These are phyloP conservation scores for Episyrphus balteatus DNA, from an alignment of 1,140 invertebrate genomes.

Conservation along the genomic window DNA sequence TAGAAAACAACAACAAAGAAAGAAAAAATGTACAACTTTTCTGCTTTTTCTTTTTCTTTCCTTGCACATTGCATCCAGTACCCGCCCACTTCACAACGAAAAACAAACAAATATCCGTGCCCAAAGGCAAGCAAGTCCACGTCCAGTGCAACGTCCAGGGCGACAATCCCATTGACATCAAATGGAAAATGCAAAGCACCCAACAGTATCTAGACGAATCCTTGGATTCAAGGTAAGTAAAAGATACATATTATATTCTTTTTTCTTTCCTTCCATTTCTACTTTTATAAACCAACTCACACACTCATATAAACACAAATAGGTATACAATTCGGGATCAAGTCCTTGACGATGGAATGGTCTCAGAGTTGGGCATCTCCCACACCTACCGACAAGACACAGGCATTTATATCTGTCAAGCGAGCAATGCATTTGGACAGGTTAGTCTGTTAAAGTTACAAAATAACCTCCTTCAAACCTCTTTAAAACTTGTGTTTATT, in stretches of 20 bases:
- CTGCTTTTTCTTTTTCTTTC: neutral
- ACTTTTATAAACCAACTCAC: neutral
- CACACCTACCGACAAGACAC: constrained; percentile 79
- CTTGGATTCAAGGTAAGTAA: constrained; percentile 47
- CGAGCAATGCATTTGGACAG: constrained; percentile 78
- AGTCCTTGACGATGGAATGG: constrained; percentile 66
- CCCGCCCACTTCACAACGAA: constrained; percentile 75
- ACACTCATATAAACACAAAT: constrained; percentile 11
- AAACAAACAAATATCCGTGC: constrained; percentile 61
- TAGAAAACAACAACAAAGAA: no score
- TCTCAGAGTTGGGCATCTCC: constrained; percentile 71
- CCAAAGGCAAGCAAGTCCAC: constrained; percentile 61
- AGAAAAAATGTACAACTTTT: no score
- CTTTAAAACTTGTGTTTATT: constrained; percentile 19
- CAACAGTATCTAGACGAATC: constrained; percentile 55
- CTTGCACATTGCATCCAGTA: constrained; percentile 46
- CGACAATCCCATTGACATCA: constrained; percentile 77
- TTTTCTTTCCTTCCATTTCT: constrained; percentile 5
- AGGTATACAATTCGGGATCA: constrained; percentile 62
- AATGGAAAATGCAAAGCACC: constrained; percentile 55
- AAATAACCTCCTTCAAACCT: constrained; percentile 2
- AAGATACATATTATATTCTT: constrained; percentile 2
- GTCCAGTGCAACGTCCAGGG: constrained; percentile 80
- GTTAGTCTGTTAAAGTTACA: constrained; percentile 21
- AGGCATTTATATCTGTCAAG: constrained; percentile 76